phyloP scores from a whole-genome alignment of 1,140 invertebrate species.

The Lasaia peninsularis region DNA sequence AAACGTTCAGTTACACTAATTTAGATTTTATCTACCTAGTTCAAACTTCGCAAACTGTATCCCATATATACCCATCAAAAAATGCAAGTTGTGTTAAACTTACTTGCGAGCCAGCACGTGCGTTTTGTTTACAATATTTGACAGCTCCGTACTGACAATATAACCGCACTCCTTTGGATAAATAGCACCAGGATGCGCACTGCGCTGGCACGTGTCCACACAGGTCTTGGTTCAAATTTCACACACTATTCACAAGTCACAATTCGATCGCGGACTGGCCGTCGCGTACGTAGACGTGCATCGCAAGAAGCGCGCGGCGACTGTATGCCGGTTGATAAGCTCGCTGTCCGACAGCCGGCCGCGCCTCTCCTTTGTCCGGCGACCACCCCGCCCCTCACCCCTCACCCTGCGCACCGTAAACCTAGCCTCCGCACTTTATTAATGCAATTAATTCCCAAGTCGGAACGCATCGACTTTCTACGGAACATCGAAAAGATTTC shows the following conservation, averaged over 20 bases:
- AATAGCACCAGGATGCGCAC: slow-evolving; percentile 45
- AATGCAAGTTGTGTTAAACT: slow-evolving; percentile 32
- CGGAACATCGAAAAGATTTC: slow-evolving; percentile 36
- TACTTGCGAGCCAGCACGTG: slow-evolving; percentile 70
- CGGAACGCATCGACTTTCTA: slow-evolving; percentile 52
- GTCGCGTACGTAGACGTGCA: slow-evolving; percentile 40
- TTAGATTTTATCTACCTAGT: too few relatives aligned
- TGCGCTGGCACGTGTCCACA: slow-evolving; percentile 49
- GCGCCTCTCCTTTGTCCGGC: slow-evolving; percentile 30
- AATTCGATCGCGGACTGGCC: slow-evolving; percentile 26
- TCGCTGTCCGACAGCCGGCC: slow-evolving; percentile 51
- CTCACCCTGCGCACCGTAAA: slow-evolving; percentile 31
- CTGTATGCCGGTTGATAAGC: slow-evolving; percentile 64
- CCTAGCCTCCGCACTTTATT: slow-evolving; percentile 66
- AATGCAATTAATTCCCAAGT: slow-evolving; percentile 65
- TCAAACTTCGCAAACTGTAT: neutral
- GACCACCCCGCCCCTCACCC: slow-evolving; percentile 27
- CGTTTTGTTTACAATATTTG: slow-evolving; percentile 67
- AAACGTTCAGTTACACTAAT: too few relatives aligned
- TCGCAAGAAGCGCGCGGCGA: slow-evolving; percentile 57
- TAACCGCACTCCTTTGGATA: slow-evolving; percentile 43
- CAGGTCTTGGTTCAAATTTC: slow-evolving; percentile 37
- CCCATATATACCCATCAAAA: neutral
- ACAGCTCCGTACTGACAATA: slow-evolving; percentile 47
- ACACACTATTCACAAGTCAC: slow-evolving; percentile 60